Evolutionary conservation across 2,113 vertebrate species (phyloP), one percentile per base, ranked within the genome.

Genomic region (Marmota flaviventris): DNA sequence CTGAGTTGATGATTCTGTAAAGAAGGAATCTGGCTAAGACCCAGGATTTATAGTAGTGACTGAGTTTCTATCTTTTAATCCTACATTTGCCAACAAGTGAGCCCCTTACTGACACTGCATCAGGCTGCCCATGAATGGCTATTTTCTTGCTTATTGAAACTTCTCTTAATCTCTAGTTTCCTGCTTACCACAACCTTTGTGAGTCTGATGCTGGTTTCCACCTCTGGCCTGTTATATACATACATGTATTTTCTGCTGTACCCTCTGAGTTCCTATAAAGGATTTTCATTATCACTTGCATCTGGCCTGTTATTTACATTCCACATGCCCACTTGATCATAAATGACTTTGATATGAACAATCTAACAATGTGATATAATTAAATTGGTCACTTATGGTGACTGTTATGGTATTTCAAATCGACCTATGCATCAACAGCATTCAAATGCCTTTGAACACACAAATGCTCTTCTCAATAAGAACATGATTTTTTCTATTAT

Each of bases 401-500:
- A 92, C 10, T 82, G 61, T 92, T 89, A 69, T 56, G 61, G 4
- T 75, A 29, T 70, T 90, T 95, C 61, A 87, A 91, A 83, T 75
- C 1, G 29, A 42, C 22, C 61, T 72, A 65, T 45, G 3, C 24
- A 29, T 79, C 25, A 84, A 16, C 25, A 96, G 8, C 6, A n/a
- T 76, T 76, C 24, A 53, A 79, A 61, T 91, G 29, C 3, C 34
- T 85, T 17, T 1, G 70, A 78, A 58, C 27, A 84, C 53, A 77
- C 16, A 86, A 65, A 69, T 22, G 27, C 0, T 83, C 12, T 92
- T 87, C 34, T 72, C 4, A 89, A 1, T 81, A 88, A 86, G 34
- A 65, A 83, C 37, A 14, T 78, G 18, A 5, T 85, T 83, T 6
- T 65, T 89, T 92, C 39, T n/a, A 27, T 79, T 25, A 75, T 88